These are phyloP conservation scores for Listrodromus nycthemerus DNA, from an alignment of 2,888 invertebrate species.

Conservation along the genomic window DNA sequence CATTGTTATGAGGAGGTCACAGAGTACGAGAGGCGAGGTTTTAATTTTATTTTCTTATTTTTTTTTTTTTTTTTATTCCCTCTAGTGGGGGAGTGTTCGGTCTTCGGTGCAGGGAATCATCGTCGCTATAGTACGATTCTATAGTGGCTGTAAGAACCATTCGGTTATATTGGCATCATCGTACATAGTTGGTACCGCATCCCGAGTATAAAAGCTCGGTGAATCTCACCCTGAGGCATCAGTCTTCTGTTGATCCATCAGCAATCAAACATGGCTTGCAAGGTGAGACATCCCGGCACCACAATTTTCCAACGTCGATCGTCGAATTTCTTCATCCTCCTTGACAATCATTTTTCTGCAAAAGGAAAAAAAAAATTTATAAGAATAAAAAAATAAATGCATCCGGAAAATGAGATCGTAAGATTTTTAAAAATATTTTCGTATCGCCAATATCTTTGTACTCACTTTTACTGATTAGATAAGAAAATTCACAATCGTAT, in stretches of 20 bases:
- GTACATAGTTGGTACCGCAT: constrained; percentile 66
- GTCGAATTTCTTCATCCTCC: neutral
- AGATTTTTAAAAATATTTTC: no score
- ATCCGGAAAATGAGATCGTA: no score
- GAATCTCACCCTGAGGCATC: constrained; percentile 78
- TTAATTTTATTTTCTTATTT: constrained; percentile 36
- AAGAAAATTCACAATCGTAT: no score
- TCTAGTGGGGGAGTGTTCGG: constrained; percentile 71
- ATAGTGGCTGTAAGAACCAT: constrained; percentile 66
- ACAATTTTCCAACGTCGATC: neutral
- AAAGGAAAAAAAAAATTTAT: no score
- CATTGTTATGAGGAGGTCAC: constrained; percentile 78
- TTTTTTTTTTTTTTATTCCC: constrained; percentile 43
- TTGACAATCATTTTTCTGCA: neutral
- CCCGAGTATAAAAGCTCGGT: constrained; percentile 78
- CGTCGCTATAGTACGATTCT: constrained; percentile 58
- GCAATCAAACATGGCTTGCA: constrained; percentile 78
- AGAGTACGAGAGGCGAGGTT: constrained; percentile 52
- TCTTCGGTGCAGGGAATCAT: constrained; percentile 69
- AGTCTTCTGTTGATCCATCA: constrained; percentile 78
- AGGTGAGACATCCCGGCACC: constrained; percentile 71
- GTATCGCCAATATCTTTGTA: no score
- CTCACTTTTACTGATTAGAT: no score
- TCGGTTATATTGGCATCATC: constrained; percentile 72
- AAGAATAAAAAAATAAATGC: no score